phyloP scores from a whole-genome alignment of 2,113 vertebrate genomes.

The Megalops atlanticus region DNA sequence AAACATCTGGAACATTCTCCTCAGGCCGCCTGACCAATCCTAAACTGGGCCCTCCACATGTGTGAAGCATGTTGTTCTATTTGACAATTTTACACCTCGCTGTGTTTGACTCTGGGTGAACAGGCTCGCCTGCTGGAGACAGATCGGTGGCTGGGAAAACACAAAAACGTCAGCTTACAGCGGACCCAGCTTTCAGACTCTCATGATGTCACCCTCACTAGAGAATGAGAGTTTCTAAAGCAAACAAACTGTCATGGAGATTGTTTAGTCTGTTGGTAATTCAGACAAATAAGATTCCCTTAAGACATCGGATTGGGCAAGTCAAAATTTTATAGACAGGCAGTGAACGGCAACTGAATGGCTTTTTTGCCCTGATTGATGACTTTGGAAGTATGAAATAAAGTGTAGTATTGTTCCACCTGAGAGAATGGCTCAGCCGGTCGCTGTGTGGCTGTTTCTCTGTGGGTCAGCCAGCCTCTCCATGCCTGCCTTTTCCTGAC shows the following conservation, averaged over 20 bases:
- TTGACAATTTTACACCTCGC: not conserved
- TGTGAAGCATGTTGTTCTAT: not conserved
- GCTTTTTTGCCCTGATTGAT: not conserved
- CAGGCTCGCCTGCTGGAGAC: not conserved
- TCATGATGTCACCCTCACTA: not conserved
- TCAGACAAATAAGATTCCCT: not conserved
- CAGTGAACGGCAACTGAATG: not conserved
- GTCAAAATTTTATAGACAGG: not conserved
- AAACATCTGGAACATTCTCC: not conserved
- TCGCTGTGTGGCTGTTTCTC: too few relatives aligned
- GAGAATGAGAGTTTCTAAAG: constrained; percentile 4
- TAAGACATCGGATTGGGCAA: not conserved
- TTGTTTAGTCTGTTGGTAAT: not conserved
- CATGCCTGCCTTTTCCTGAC: not conserved
- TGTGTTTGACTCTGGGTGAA: not conserved
- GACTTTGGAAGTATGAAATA: not conserved
- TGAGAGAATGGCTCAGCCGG: not conserved
- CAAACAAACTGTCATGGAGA: constrained; percentile 8
- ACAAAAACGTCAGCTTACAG: not conserved
- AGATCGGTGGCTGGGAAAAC: not conserved
- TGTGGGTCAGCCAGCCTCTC: not conserved
- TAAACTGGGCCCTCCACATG: not conserved
- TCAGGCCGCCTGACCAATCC: not conserved
- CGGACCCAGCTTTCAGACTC: not conserved
- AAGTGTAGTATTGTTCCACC: not conserved